These are phyloP conservation scores for Artibeus lituratus DNA, from an alignment of 2,797 vertebrate species.

Conservation along the genomic window DNA sequence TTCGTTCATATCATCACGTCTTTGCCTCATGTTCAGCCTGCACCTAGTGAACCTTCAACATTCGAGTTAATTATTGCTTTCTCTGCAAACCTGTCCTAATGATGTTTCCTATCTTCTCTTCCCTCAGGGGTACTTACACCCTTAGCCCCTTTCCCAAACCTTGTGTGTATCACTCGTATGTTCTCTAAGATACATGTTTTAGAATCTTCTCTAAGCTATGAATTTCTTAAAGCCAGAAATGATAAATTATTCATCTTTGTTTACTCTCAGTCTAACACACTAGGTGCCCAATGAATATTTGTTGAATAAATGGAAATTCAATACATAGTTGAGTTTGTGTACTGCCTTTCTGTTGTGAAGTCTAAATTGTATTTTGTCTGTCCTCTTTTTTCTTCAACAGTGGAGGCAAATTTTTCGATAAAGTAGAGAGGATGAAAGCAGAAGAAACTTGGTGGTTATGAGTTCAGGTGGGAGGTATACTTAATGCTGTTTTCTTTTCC, in stretches of 20 bases:
- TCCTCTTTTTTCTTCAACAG: not conserved
- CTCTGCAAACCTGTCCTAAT: not conserved
- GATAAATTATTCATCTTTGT: conserved; percentile 13
- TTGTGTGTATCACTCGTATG: not conserved
- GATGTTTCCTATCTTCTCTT: not conserved
- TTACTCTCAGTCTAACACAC: not conserved
- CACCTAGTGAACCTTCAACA: not conserved
- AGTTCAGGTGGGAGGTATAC: not conserved
- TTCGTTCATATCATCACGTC: not conserved
- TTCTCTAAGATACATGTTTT: not conserved
- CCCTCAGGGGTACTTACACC: not conserved
- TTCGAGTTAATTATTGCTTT: not conserved
- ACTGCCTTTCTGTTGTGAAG: not conserved
- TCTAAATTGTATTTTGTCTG: not conserved
- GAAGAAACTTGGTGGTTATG: not conserved
- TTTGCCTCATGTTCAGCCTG: not conserved
- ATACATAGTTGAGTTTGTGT: not conserved
- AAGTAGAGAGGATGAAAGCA: not conserved
- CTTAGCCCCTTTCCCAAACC: not conserved
- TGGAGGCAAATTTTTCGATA: not conserved
- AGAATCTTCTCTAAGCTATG: not conserved
- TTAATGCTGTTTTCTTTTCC: not conserved
- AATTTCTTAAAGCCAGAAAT: conserved; percentile 27
- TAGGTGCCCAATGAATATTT: not conserved
- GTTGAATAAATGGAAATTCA: not conserved